phyloP scores from a whole-genome alignment of 2,888 invertebrate species.

The Rhopalosiphum nymphaeae region DNA sequence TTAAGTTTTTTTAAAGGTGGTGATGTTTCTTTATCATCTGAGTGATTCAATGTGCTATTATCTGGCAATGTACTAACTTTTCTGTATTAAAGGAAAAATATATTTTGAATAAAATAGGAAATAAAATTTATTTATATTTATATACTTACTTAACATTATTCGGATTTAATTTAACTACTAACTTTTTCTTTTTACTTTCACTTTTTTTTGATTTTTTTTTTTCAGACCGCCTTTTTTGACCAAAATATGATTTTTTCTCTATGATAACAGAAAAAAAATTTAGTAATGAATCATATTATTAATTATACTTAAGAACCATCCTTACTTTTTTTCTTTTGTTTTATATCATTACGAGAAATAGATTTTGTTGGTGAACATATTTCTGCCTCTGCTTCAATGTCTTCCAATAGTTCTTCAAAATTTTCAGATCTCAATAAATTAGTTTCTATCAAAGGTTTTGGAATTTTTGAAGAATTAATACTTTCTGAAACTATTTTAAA shows the following conservation, averaged over 20 bases:
- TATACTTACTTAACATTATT: conserved; percentile 20
- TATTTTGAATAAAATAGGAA: neutral
- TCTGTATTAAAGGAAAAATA: conserved; percentile 19
- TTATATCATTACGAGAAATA: neutral
- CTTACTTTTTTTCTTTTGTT: conserved; percentile 51
- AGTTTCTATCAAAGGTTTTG: neutral
- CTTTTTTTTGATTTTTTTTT: conserved; percentile 42
- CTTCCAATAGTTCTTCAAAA: conserved; percentile 59
- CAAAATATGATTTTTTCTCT: conserved; percentile 51
- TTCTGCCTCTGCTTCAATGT: conserved; percentile 61
- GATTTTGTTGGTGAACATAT: conserved; percentile 58
- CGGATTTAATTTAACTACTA: conserved; percentile 48
- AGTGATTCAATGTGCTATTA: neutral
- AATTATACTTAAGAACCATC: neutral
- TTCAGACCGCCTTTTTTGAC: conserved; percentile 16
- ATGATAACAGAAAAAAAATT: neutral
- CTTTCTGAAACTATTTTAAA: neutral
- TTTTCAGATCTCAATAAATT: conserved; percentile 45
- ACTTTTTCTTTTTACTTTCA: conserved; percentile 41
- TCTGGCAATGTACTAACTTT: conserved; percentile 18
- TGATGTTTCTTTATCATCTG: neutral
- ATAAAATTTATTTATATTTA: neutral
- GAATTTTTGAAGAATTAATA: neutral
- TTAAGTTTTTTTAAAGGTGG: conserved; percentile 29
- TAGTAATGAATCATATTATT: neutral